These are phyloP conservation scores for Coregonus suidteri DNA, from an alignment of 2,797 vertebrate genomes.

Conservation along the genomic window DNA sequence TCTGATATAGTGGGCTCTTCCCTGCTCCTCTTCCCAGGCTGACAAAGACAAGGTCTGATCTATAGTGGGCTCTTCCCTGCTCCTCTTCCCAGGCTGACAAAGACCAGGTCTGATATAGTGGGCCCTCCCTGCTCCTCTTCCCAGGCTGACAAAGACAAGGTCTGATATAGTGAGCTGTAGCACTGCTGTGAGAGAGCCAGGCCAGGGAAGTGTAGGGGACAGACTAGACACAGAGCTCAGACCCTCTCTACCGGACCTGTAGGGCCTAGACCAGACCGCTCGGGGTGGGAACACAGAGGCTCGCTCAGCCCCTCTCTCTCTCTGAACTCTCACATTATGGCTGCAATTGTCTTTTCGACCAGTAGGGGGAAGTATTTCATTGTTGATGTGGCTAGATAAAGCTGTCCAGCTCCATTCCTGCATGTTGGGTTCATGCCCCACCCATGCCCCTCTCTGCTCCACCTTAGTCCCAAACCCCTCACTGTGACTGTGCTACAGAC, in stretches of 20 bases:
- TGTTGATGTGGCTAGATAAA: background rate
- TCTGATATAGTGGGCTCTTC: slow-evolving; percentile 51
- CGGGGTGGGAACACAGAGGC: no score
- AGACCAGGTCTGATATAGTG: slow-evolving; percentile 55
- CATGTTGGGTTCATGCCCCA: background rate
- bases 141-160: no score
- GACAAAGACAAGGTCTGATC: slow-evolving; percentile 49
- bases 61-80: slow-evolving; percentile 31
- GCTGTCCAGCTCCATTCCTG: background rate
- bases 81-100: slow-evolving; percentile 28
- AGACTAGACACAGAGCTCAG: no score
- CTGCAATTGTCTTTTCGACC: background rate
- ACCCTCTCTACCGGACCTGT: no score
- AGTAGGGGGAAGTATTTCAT: background rate
- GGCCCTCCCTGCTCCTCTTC: background rate
- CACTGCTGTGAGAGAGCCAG: no score
- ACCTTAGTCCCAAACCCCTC: background rate
- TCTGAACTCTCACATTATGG: background rate
- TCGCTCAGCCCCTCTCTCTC: background rate
- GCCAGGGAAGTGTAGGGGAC: no score
- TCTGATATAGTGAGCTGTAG: no score
- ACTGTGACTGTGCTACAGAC: background rate
- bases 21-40: slow-evolving; percentile 20
- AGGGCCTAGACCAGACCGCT: no score
- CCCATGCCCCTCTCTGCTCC: background rate